Base-by-base conservation (phyloP, 2,888 invertebrate species). In the Cephonodes hylas region DNA sequence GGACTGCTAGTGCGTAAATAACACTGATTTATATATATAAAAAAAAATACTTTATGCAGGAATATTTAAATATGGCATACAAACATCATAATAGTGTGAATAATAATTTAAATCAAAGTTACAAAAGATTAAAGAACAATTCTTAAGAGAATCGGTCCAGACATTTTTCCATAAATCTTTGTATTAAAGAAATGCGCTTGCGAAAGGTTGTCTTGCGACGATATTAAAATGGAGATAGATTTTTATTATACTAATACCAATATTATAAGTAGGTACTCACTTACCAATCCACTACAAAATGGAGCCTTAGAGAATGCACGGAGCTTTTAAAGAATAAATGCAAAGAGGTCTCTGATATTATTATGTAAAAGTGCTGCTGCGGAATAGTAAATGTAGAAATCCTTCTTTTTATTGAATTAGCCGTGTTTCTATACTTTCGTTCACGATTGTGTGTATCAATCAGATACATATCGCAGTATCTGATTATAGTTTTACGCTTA, bases 211-310 rank as follows among this genome's bases (percentile, higher is more conserved):
- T 44, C 20, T 22, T 18, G 20, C 20, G 44, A 20, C 27, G 23
- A 6, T 25, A 48, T 15, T 7, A 27, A 48, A 27, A 48, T 48
- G 15, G 27, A n/a, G 27, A 48, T 25, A 25, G 15, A 48, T 27
- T 25, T 48, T 27, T 22, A 27, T n/a, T 27, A 48, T 63, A 60
- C 34, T 60, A 58, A 5, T 45, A 56, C 31, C 63, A 61, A 60
- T 60, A 58, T 59, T 27, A 27, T 48, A 27, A 48, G 25, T 27
- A 48, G 15, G 48, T 48, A 25, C 48, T 44, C 10, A 44, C 44
- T 15, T n/a, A 42, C 58, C 42, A 23, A 42, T 58, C 25, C 25
- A 42, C 58, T 42, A 58, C 15, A 58, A 42, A 58, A 42, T 25
- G 42, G 15, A 25, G 25, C 25, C 58, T 58, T 58, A 18, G 58